phyloP scores from a whole-genome alignment of 2,888 invertebrate genomes.

The Pocota personata region DNA sequence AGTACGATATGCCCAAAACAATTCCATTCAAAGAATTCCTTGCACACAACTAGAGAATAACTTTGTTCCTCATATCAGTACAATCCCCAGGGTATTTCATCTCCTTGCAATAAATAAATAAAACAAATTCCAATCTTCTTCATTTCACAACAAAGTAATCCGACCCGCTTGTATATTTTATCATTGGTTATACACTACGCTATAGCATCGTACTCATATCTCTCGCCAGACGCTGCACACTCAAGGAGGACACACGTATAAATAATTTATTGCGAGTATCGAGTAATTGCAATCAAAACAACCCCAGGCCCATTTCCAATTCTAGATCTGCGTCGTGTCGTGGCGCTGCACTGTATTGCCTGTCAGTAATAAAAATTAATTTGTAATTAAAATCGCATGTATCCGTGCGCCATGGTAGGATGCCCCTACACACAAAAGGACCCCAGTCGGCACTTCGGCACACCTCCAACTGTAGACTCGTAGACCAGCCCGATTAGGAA shows the following conservation, averaged over 20 bases:
- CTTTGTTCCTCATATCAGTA: background rate
- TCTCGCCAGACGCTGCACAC: background rate
- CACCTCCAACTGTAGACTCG: background rate
- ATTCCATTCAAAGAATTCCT: background rate
- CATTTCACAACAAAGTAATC: slow-evolving; percentile 32
- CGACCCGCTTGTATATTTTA: slow-evolving; percentile 42
- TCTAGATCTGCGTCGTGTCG: slow-evolving; percentile 16
- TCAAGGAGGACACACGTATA: slow-evolving; percentile 49
- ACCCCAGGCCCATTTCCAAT: slow-evolving; percentile 44
- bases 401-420: background rate
- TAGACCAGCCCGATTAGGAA: slow-evolving; percentile 45
- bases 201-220: background rate
- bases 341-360: slow-evolving; percentile 30
- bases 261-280: slow-evolving; percentile 66
- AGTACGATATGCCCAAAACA: background rate
- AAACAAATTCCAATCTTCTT: slow-evolving; percentile 35
- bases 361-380: slow-evolving; percentile 73
- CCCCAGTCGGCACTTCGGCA: background rate
- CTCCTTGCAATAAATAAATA: slow-evolving; percentile 22
- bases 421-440: background rate
- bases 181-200: slow-evolving; percentile 33
- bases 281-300: slow-evolving; percentile 71
- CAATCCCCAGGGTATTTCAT: slow-evolving; percentile 27
- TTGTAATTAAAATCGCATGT: slow-evolving; percentile 71
- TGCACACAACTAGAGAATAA: background rate